A percentile compares a stretch with the other conserved stretches of the same genome.
These are phyloP conservation scores for Yponomeuta plumbellus DNA, from an alignment of 2,888 invertebrate genomes.

Conservation along the genomic window DNA sequence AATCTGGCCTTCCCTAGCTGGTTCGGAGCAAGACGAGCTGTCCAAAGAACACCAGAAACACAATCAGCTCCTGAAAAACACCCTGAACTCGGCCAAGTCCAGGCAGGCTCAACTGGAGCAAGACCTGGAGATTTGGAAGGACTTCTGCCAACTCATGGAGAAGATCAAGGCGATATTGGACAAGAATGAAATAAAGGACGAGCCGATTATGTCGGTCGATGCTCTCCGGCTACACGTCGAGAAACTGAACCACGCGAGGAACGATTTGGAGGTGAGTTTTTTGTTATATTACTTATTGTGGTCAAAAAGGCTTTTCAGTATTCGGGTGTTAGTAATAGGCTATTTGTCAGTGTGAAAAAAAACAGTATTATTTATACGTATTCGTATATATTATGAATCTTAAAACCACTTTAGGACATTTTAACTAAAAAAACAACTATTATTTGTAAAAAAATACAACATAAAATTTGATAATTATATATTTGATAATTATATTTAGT, in stretches of 20 bases:
- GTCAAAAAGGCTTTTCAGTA: too few relatives aligned
- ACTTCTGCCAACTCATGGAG: conserved; percentile 86
- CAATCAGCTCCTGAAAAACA: conserved; percentile 88
- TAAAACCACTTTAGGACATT: too few relatives aligned
- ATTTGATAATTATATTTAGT: too few relatives aligned
- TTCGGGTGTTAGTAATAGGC: too few relatives aligned
- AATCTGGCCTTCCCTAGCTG: conserved; percentile 90
- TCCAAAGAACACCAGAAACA: conserved; percentile 88
- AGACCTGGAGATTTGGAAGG: conserved; percentile 89
- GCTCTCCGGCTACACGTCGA: conserved; percentile 90
- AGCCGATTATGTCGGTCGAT: conserved; percentile 86
- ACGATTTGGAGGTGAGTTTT: conserved; percentile 82
- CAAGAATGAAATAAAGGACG: conserved; percentile 85
- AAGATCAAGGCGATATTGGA: conserved; percentile 85
- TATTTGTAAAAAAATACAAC: too few relatives aligned
- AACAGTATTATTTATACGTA: too few relatives aligned
- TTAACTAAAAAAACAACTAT: too few relatives aligned
- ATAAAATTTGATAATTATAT: too few relatives aligned
- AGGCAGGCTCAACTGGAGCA: conserved; percentile 87
- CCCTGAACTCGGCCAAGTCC: conserved; percentile 88
- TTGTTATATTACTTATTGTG: conserved; percentile 1
- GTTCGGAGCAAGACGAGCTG: conserved; percentile 88
- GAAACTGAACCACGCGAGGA: conserved; percentile 86
- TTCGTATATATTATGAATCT: too few relatives aligned
- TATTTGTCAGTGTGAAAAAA: too few relatives aligned